Base-by-base conservation (phyloP, 2,888 invertebrate genomes). In the Drosophila maculinotata region DNA sequence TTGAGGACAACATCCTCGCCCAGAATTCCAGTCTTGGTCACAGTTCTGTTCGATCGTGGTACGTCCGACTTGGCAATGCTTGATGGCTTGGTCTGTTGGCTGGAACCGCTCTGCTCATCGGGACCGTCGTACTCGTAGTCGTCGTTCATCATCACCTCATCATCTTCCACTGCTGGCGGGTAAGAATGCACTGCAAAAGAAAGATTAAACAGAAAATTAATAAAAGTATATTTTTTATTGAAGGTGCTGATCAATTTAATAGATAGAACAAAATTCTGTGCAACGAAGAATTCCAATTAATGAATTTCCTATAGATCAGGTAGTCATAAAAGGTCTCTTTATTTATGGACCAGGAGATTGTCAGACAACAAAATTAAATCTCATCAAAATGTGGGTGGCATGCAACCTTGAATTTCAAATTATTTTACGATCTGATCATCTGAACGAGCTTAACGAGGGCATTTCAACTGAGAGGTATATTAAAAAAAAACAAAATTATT, bases 1-100 rank as follows among this genome's bases (percentile, higher is more conserved):
- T 66, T 69, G 0, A 83, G 62, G 1, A 59, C 42, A n/a, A 83
- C 68, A 44, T 83, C 67, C 25, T 83, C 47, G 17, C 84, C 78
- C 3, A 71, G 52, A 2, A 69, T 47, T 1, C 87, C 82, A 0
- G 52, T 73, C 4, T 71, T 44, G 2, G 52, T 53, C 0, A 41
- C 0, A 0, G 49, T 71, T 15, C 42, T 63, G 35, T 66, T 76
- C 2, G 45, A 5, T 0, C 8, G 41, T 1, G 42, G 23, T 0
- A 6, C 6, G 0, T 1, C 0, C 7, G 36, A 2, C 3, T 49
- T 42, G 17, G n/a, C 36, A 7, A 49, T 35, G 12, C 20, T 48
- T 1, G 52, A 9, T 1, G 68, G 41, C 12, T 83, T 80, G 8
- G 42, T 67, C 59, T 76, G 82, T 17, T 65, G 72, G 42, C 66